Evolutionary conservation across 2,797 vertebrate species (phyloP), one percentile per base, ranked within the genome.

Genomic region (Pampus argenteus): DNA sequence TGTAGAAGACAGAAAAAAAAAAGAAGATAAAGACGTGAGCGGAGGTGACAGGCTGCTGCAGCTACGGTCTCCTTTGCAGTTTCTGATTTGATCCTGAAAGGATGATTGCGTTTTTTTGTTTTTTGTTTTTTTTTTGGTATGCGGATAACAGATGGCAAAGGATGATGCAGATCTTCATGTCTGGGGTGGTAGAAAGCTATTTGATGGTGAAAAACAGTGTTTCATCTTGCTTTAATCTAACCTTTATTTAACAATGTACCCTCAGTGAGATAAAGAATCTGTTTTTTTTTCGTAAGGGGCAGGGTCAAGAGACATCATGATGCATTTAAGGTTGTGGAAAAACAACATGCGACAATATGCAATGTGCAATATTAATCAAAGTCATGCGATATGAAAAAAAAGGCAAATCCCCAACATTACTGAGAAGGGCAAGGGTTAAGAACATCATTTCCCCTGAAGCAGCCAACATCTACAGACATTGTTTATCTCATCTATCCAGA

Each of bases 11-110:
- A 42, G 72, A 68, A 66, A 57, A 67, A 54, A 60, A 68, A 63
- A 58, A 79, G 79, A 79, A 92, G 90, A 92, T 91, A 91, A 92
- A 91, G 89, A 90, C 45, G 52, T 90, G 82, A 92, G 82, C 59
- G 6, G 71, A 84, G 83, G 86, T 90, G 90, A 91, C 90, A 91
- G 88, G 84, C 84, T 79, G 79, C 84, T 69, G 80, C 71, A 88
- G 66, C 60, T 51, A 58, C 57, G 22, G 59, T 86, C 86, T 81
- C 76, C 64, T 83, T 78, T 6, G 50, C 54, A 6, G 45, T 86
- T 86, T 88, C 84, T 87, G 86, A 89, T 90, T 90, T 91, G 84
- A 92, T 92, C 83, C 82, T 65, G 71, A 77, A 74, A 84, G 78
- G 54, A 77, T 83, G 86, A 88, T 88, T 85, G 79, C 78, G 81